A percentile compares a stretch with the other conserved stretches of the same genome.
phyloP scores from a whole-genome alignment of 2,888 invertebrate genomes.

The Serrognathus titanus region DNA sequence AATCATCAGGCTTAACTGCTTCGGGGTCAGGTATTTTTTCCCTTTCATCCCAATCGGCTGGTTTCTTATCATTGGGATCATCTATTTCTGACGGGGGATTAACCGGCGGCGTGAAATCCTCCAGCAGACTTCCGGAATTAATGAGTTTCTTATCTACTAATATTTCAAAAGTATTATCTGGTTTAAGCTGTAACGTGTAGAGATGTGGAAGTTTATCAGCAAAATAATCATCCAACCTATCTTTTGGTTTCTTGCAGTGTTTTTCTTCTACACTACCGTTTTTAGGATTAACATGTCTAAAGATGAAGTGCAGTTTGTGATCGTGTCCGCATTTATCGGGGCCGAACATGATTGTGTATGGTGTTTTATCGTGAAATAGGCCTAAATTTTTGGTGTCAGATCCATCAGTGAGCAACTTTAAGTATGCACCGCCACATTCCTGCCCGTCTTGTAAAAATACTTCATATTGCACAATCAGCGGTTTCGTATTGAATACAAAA shows the following conservation, averaged over 20 bases:
- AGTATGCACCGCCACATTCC: slow-evolving; percentile 97
- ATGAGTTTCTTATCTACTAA: slow-evolving; percentile 78
- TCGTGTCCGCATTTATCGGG: slow-evolving; percentile 99
- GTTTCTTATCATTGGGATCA: slow-evolving; percentile 82
- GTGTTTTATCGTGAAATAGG: slow-evolving; percentile 86
- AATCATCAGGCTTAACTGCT: slow-evolving; percentile 90
- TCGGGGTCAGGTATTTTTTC: slow-evolving; percentile 82
- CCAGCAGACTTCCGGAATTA: slow-evolving; percentile 81
- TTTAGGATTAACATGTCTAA: slow-evolving; percentile 90
- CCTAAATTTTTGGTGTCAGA: slow-evolving; percentile 68
- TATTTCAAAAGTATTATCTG: slow-evolving; percentile 79
- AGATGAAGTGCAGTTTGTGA: slow-evolving; percentile 89
- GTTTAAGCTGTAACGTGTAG: slow-evolving; percentile 72
- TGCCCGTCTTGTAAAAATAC: slow-evolving; percentile 83
- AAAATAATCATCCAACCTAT: slow-evolving; percentile 79
- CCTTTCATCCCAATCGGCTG: slow-evolving; percentile 95
- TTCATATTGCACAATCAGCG: slow-evolving; percentile 90
- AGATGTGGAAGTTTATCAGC: slow-evolving; percentile 92
- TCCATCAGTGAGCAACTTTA: slow-evolving; percentile 83
- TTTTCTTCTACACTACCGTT: slow-evolving; percentile 90
- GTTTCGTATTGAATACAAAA: slow-evolving; percentile 79
- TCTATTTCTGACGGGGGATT: slow-evolving; percentile 94
- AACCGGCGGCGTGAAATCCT: slow-evolving; percentile 89
- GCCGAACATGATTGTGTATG: slow-evolving; percentile 99
- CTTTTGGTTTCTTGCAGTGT: slow-evolving; percentile 88